Percentiles rank a stretch among this genome's conserved stretches.
phyloP scores from a whole-genome alignment of 2,888 invertebrate genomes.

The Nymphalis urticae region DNA sequence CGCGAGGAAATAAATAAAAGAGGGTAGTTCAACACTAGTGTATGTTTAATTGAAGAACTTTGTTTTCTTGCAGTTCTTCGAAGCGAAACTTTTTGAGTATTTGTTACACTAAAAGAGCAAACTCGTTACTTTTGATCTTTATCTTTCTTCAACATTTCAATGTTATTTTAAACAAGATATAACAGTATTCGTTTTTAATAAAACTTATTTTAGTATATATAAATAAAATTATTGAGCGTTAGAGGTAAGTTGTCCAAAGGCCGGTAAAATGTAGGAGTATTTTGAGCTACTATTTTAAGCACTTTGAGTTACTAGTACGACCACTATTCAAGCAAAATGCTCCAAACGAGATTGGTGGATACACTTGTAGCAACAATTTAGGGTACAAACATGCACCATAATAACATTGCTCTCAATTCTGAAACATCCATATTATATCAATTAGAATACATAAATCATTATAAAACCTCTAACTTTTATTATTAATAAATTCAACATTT shows the following conservation, averaged over 20 bases:
- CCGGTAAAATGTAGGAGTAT: no score
- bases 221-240: no score
- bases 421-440: no score
- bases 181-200: not conserved
- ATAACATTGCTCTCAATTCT: no score
- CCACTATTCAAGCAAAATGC: not conserved
- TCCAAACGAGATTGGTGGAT: no score
- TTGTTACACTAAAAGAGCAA: conserved; percentile 1
- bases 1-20: conserved; percentile 21
- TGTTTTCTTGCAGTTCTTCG: conserved; percentile 3
- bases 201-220: not conserved
- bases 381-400: no score
- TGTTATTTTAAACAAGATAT: not conserved
- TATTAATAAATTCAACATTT: no score
- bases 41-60: conserved; percentile 14
- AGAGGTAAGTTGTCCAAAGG: no score
- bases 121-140: not conserved
- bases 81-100: conserved; percentile 8
- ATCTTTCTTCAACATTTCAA: not conserved
- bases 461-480: no score
- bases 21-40: conserved; percentile 8
- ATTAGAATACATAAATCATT: no score
- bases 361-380: no score
- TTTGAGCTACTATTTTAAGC: not conserved
- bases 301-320: not conserved